Percentiles rank a stretch among this genome's conserved stretches.
Evolutionary conservation across 64 coral and sea anemone genomes (phyloP).

Genomic region (Hydrozoanthus tunicans): DNA sequence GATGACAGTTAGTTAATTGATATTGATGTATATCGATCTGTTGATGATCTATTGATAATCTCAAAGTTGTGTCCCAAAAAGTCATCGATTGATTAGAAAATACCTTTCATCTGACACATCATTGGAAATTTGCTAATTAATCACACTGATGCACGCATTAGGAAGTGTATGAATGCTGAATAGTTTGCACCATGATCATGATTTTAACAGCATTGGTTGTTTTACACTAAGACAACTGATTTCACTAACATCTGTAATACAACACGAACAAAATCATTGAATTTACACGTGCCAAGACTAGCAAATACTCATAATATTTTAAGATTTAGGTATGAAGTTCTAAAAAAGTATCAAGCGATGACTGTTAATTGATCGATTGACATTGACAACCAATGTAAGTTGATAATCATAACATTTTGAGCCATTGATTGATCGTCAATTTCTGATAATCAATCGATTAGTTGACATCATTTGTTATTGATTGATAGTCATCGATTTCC

Average conservation of each 20-base stretch:
- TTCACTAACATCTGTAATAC: neutral
- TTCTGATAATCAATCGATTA: neutral
- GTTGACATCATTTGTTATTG: no score
- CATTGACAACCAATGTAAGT: neutral
- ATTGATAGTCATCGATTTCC: no score
- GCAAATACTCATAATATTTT: neutral
- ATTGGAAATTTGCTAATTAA: no score
- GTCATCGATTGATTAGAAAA: no score
- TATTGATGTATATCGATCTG: no score
- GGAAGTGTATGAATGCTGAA: neutral
- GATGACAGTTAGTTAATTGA: no score
- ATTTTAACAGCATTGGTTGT: neutral
- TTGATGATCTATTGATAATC: no score
- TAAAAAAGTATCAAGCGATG: constrained; percentile 20
- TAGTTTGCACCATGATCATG: neutral
- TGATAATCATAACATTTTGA: constrained; percentile 25
- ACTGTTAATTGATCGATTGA: constrained; percentile 36
- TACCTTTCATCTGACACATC: no score
- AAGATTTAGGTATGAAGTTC: constrained; percentile 16
- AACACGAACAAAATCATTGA: neutral
- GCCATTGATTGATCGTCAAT: constrained; percentile 32
- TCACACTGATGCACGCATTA: no score
- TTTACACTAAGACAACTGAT: neutral
- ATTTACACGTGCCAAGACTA: constrained; percentile 2
- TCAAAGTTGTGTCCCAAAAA: no score